These are phyloP conservation scores for Tenualosa ilisha DNA, from an alignment of 2,797 vertebrate genomes.

Conservation along the genomic window DNA sequence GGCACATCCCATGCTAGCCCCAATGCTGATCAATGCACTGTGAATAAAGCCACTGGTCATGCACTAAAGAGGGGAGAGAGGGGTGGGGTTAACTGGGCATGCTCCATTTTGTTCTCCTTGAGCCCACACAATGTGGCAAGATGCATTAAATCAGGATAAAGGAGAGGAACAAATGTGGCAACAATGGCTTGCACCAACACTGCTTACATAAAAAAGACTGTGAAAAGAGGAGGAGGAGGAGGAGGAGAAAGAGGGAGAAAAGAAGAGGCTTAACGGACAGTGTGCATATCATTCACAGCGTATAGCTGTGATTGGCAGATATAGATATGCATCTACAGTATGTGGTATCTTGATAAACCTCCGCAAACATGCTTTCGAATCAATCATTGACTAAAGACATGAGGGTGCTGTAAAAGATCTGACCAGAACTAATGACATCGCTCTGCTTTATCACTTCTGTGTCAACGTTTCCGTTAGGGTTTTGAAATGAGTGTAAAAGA, in stretches of 20 bases:
- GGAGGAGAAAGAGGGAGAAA: background rate
- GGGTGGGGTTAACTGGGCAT: conserved; percentile 57
- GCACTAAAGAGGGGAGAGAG: conserved; percentile 38
- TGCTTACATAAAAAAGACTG: background rate
- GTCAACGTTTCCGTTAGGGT: background rate
- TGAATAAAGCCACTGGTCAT: conserved; percentile 63
- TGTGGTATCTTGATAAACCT: background rate
- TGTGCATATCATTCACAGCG: background rate
- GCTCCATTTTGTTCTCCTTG: conserved; percentile 65
- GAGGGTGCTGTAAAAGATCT: background rate
- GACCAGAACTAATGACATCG: background rate
- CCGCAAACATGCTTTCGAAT: background rate
- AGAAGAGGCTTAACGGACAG: background rate
- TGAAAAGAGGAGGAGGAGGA: no score
- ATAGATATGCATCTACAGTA: background rate
- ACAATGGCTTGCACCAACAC: background rate
- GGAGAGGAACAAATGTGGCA: background rate
- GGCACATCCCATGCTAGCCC: conserved; percentile 53
- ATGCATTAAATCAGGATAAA: background rate
- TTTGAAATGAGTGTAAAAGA: conserved; percentile 3
- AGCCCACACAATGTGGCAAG: conserved; percentile 5
- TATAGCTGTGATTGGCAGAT: background rate
- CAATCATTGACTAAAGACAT: background rate
- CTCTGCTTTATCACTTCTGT: background rate
- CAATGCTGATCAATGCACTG: conserved; percentile 59